These are phyloP conservation scores for Montipora efflorescens DNA, from an alignment of 64 coral and sea anemone species.

Conservation along the genomic window DNA sequence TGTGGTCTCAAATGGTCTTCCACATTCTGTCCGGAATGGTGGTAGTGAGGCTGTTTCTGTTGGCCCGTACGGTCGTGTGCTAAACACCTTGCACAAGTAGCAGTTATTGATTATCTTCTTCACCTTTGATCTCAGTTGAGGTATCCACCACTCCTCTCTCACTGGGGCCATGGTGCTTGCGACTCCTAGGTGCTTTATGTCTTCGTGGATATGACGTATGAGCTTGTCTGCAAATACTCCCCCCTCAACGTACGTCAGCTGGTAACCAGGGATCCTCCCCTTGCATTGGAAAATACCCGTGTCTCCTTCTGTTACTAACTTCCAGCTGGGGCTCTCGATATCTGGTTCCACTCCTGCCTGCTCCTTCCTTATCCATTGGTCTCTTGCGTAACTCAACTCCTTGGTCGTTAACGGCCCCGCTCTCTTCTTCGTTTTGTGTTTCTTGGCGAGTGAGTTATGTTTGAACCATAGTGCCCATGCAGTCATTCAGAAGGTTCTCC, in stretches of 20 bases:
- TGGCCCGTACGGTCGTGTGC: constrained; percentile 25
- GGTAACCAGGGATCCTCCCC: constrained; percentile 61
- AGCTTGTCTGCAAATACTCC: constrained; percentile 56
- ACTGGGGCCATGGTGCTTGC: constrained; percentile 73
- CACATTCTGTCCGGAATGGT: constrained; percentile 55
- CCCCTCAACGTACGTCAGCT: constrained; percentile 31
- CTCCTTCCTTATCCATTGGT: constrained; percentile 32
- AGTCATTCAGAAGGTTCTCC: constrained; percentile 38
- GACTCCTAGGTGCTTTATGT: constrained; percentile 69
- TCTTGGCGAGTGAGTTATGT: neutral
- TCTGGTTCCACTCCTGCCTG: constrained; percentile 22
- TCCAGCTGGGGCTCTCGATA: constrained; percentile 30
- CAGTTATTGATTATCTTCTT: constrained; percentile 74
- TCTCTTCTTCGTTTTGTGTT: neutral
- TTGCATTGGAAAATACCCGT: constrained; percentile 35
- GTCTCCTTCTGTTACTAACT: constrained; percentile 33
- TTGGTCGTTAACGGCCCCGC: constrained; percentile 23
- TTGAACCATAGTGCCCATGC: constrained; percentile 48
- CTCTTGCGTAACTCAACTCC: constrained; percentile 19
- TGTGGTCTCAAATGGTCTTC: constrained; percentile 66
- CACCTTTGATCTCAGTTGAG: constrained; percentile 63
- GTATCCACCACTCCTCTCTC: constrained; percentile 84
- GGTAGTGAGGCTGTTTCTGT: constrained; percentile 72
- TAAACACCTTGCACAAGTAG: constrained; percentile 65
- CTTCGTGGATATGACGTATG: constrained; percentile 58